Percentiles rank a stretch among this genome's conserved stretches.
phyloP scores from a whole-genome alignment of 2,797 vertebrate genomes.

The Darevskia nairensis region DNA sequence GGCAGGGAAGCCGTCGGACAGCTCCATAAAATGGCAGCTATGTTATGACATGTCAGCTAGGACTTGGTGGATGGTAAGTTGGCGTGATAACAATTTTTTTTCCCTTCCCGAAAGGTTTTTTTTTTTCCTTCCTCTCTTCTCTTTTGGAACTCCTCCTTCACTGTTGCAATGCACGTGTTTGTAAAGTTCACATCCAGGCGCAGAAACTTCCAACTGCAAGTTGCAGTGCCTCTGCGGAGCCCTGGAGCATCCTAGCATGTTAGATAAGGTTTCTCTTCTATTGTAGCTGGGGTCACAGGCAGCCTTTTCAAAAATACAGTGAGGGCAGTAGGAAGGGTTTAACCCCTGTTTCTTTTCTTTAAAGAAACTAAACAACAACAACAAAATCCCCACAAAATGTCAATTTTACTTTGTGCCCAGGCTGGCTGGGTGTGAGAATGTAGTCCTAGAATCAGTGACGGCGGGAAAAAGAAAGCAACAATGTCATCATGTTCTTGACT shows the following conservation, averaged over 20 bases:
- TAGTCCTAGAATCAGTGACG: constrained; percentile 66
- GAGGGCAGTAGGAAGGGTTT: constrained; percentile 58
- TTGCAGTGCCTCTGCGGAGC: constrained; percentile 61
- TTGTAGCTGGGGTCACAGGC: constrained; percentile 53
- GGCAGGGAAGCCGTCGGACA: constrained; percentile 90
- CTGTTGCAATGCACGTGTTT: constrained; percentile 74
- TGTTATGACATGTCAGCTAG: constrained; percentile 98
- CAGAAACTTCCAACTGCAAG: constrained; percentile 74
- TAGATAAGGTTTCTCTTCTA: constrained; percentile 72
- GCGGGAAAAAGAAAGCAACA: constrained; percentile 66
- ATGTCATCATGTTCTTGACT: constrained; percentile 72
- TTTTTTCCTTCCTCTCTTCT: neutral
- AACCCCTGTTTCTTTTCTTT: constrained; percentile 55
- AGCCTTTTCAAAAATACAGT: constrained; percentile 64
- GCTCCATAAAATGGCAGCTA: constrained; percentile 98
- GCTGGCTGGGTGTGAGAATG: constrained; percentile 70
- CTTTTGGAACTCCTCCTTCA: constrained; percentile 78
- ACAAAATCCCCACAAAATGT: constrained; percentile 76
- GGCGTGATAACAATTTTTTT: constrained; percentile 72
- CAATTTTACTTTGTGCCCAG: constrained; percentile 68
- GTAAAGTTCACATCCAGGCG: constrained; percentile 71
- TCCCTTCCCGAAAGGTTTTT: constrained; percentile 44
- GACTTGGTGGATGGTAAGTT: constrained; percentile 99
- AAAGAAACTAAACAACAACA: constrained; percentile 35
- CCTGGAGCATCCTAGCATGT: constrained; percentile 36